Evolutionary conservation across 1,140 invertebrate genomes (phyloP).

Genomic region (Drosophila azteca): DNA sequence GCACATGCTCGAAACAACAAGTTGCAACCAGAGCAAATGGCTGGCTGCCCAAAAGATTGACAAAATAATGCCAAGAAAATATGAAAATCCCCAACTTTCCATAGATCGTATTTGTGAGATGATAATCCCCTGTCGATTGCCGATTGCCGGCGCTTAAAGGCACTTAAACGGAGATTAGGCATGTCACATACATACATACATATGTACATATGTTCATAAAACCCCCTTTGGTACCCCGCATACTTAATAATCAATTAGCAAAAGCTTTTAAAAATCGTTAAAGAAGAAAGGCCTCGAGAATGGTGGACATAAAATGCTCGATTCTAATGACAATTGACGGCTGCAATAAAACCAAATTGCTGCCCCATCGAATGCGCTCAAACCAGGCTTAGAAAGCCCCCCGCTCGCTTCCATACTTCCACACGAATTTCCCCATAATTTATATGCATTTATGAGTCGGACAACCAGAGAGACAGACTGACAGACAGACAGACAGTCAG

Average conservation of each 20-base stretch:
- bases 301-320: conserved; percentile 47
- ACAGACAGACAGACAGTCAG: too few relatives aligned
- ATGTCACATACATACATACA: too few relatives aligned
- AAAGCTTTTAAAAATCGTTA: conserved; percentile 34
- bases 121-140: conserved; percentile 44
- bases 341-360: conserved; percentile 53
- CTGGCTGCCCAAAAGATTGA: conserved; percentile 17
- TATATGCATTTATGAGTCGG: conserved; percentile 64
- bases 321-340: conserved; percentile 65
- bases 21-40: too few relatives aligned
- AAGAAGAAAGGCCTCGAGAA: conserved; percentile 16
- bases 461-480: background rate
- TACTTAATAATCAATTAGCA: conserved; percentile 66
- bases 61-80: conserved; percentile 38
- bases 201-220: too few relatives aligned
- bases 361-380: conserved; percentile 29
- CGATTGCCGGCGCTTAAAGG: conserved; percentile 23
- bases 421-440: conserved; percentile 57
- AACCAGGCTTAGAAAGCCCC: conserved; percentile 37
- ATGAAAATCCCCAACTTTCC: conserved; percentile 30
- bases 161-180: conserved; percentile 53
- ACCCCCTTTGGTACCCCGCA: conserved; percentile 2
- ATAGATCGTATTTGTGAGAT: conserved; percentile 18
- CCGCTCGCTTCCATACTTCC: too few relatives aligned
- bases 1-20: too few relatives aligned